Percentiles rank a stretch among this genome's conserved stretches.
These are phyloP conservation scores for Malurus melanocephalus DNA, from an alignment of 2,113 vertebrate species.

Conservation along the genomic window DNA sequence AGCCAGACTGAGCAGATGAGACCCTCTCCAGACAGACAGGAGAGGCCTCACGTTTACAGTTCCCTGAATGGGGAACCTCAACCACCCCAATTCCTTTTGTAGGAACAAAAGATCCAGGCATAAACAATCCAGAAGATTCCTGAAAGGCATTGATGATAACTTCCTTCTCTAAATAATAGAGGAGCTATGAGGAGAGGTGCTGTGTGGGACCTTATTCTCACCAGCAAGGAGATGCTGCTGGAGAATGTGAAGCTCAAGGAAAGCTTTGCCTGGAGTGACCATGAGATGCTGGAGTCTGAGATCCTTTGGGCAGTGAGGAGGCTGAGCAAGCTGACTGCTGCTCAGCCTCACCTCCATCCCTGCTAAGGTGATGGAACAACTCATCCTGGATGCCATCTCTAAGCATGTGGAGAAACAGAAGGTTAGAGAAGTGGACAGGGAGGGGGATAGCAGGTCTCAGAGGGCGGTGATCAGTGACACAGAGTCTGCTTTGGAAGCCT, in stretches of 20 bases:
- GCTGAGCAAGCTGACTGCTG: background rate
- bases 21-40: background rate
- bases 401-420: background rate
- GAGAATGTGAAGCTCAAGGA: background rate
- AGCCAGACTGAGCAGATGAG: background rate
- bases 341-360: rapidly evolving
- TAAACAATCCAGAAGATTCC: background rate
- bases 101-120: background rate
- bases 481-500: background rate
- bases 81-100: background rate
- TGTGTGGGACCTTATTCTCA: background rate
- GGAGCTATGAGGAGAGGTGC: background rate
- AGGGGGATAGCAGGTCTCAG: background rate
- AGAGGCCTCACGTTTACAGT: rapidly evolving
- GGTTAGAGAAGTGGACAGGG: too few species aligned
- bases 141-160: background rate
- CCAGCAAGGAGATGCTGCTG: background rate
- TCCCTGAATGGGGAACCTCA: background rate
- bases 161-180: background rate
- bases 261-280: background rate
- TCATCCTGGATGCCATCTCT: background rate
- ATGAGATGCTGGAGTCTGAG: background rate
- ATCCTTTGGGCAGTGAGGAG: background rate
- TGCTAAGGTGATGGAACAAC: too few species aligned
- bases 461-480: too few species aligned